phyloP scores from a whole-genome alignment of 1,140 invertebrate genomes.

The Formica exsecta region DNA sequence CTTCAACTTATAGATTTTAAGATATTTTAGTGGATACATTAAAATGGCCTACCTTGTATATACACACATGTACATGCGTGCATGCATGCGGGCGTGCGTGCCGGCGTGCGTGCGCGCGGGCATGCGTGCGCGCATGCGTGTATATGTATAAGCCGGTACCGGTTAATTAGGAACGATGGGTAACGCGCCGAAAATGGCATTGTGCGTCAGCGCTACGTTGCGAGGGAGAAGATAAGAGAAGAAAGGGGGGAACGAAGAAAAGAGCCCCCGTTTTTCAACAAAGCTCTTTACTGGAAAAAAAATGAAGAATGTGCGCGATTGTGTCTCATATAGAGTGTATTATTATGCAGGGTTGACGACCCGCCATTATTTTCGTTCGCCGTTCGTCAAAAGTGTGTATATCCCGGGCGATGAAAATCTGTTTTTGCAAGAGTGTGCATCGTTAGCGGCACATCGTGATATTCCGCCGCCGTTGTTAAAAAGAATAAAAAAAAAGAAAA shows the following conservation, averaged over 20 bases:
- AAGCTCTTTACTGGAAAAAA: slow-evolving; percentile 32
- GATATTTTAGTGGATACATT: no score
- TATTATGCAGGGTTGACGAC: slow-evolving; percentile 37
- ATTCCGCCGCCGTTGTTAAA: slow-evolving; percentile 40
- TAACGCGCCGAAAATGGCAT: slow-evolving; percentile 16
- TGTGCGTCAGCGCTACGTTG: neutral
- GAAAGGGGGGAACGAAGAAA: no score
- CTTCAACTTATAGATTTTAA: no score
- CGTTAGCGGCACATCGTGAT: slow-evolving; percentile 23
- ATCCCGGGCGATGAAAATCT: slow-evolving; percentile 1
- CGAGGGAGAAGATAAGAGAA: no score
- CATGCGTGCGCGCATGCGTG: no score
- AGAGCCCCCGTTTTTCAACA: neutral
- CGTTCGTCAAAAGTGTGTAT: slow-evolving; percentile 12
- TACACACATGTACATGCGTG: no score
- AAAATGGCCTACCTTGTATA: no score
- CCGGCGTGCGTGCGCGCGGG: no score
- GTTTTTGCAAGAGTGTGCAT: slow-evolving; percentile 7
- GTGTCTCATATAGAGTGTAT: slow-evolving; percentile 7
- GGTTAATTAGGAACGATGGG: slow-evolving; percentile 63
- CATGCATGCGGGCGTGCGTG: no score
- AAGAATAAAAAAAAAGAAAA: neutral
- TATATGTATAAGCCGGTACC: neutral
- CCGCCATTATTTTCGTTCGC: slow-evolving; percentile 34
- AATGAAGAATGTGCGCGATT: slow-evolving; percentile 43